Percentiles rank a stretch among this genome's conserved stretches.
phyloP scores from a whole-genome alignment of 1,140 invertebrate genomes.

The Pogonus chalceus region DNA sequence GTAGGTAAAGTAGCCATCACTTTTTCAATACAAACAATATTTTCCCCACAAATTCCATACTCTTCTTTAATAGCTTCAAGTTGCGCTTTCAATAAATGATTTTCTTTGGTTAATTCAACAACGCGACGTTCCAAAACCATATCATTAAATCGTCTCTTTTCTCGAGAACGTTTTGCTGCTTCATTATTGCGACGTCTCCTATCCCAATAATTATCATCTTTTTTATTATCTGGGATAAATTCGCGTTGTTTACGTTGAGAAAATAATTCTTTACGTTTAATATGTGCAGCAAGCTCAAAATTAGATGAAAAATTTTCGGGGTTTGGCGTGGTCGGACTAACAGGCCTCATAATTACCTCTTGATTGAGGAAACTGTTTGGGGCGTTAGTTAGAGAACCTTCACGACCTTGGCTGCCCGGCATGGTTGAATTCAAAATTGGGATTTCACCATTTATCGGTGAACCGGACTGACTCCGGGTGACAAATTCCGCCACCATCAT shows the following conservation, averaged over 20 bases:
- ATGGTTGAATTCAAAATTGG: slow-evolving; percentile 46
- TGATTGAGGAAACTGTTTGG: slow-evolving; percentile 21
- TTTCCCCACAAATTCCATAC: slow-evolving; percentile 81
- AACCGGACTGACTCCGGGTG: slow-evolving; percentile 57
- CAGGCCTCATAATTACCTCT: slow-evolving; percentile 31
- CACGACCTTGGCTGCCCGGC: slow-evolving; percentile 38
- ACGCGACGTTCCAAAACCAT: slow-evolving; percentile 93
- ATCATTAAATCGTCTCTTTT: slow-evolving; percentile 92
- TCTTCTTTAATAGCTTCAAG: slow-evolving; percentile 87
- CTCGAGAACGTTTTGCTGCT: slow-evolving; percentile 85
- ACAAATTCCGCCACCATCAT: slow-evolving; percentile 80
- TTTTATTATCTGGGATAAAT: slow-evolving; percentile 94
- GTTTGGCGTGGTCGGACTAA: slow-evolving; percentile 32
- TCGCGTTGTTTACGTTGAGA: slow-evolving; percentile 87
- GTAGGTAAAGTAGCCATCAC: slow-evolving; percentile 73
- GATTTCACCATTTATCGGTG: slow-evolving; percentile 55
- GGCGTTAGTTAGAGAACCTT: slow-evolving; percentile 33
- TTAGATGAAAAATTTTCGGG: slow-evolving; percentile 26
- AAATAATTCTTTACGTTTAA: slow-evolving; percentile 66
- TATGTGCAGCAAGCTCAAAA: slow-evolving; percentile 35
- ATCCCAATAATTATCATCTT: slow-evolving; percentile 97
- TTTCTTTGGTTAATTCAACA: slow-evolving; percentile 88
- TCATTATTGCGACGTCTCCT: slow-evolving; percentile 90
- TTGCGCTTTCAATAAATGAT: slow-evolving; percentile 85
- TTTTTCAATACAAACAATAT: slow-evolving; percentile 75